phyloP scores from a whole-genome alignment of 2,113 vertebrate species.

The Elanoides forficatus region DNA sequence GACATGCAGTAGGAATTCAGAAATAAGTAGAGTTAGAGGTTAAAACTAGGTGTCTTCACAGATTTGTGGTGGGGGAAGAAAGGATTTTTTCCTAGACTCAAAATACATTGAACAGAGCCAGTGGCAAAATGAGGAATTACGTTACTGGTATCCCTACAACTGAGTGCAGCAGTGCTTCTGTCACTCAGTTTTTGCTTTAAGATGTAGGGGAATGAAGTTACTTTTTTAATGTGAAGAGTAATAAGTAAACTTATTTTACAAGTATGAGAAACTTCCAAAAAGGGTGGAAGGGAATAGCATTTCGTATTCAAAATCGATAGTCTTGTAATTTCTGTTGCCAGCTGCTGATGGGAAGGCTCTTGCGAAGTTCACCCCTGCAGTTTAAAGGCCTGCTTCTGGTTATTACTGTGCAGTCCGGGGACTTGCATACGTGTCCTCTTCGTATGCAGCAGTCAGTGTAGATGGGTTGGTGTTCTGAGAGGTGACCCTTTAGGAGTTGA shows the following conservation, averaged over 20 bases:
- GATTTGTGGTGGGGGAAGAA: background rate
- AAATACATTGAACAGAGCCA: background rate
- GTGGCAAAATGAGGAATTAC: background rate
- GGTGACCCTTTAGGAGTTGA: background rate
- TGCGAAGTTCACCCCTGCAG: fast-evolving
- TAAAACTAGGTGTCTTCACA: background rate
- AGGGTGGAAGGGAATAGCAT: background rate
- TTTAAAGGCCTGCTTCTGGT: background rate
- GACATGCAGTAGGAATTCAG: fast-evolving
- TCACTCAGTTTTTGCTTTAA: background rate
- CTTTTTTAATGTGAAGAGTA: background rate
- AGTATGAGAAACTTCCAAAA: background rate
- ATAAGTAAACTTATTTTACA: background rate
- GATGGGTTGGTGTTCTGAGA: background rate
- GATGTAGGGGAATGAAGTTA: fast-evolving
- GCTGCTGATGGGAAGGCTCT: background rate
- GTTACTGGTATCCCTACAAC: background rate
- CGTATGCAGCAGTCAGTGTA: background rate
- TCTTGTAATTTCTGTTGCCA: background rate
- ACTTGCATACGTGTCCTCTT: fast-evolving
- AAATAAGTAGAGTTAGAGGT: background rate
- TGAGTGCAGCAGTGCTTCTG: background rate
- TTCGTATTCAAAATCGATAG: background rate
- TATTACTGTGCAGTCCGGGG: background rate
- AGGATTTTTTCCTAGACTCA: background rate